phyloP scores from a whole-genome alignment of 2,113 vertebrate genomes.

The Callipepla californica region DNA sequence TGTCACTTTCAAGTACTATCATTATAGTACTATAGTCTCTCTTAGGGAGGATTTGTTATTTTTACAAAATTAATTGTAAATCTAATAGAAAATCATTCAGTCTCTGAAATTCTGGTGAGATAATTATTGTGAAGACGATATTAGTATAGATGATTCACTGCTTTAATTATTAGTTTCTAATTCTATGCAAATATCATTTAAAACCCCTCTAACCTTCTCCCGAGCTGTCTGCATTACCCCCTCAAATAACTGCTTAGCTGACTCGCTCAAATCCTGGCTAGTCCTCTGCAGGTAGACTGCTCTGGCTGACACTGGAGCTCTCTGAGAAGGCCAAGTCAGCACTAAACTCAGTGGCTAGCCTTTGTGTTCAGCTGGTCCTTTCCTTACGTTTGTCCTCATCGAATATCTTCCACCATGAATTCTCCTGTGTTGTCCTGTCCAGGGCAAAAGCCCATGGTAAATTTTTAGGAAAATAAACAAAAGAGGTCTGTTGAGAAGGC shows the following conservation, averaged over 20 bases:
- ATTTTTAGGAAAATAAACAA: not conserved
- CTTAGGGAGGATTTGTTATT: constrained; percentile 70
- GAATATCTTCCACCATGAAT: not conserved
- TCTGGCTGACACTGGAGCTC: not conserved
- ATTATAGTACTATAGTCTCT: constrained; percentile 22
- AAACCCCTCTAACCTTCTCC: constrained; percentile 20
- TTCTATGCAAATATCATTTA: constrained; percentile 50
- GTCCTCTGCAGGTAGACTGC: not conserved
- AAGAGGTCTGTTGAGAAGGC: not conserved
- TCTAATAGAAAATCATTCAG: constrained; percentile 72
- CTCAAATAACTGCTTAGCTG: not conserved
- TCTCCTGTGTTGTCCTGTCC: not conserved
- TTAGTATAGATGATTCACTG: constrained; percentile 56
- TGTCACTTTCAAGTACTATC: constrained; percentile 47
- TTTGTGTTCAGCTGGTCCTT: not conserved
- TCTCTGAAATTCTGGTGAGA: constrained; percentile 70
- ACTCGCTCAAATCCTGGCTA: not conserved
- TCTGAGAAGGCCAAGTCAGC: not conserved
- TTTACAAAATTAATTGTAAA: constrained; percentile 73
- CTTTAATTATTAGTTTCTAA: constrained; percentile 71
- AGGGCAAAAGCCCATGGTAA: not conserved
- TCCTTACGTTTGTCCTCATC: not conserved
- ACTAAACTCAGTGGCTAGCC: not conserved
- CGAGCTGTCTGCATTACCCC: not conserved
- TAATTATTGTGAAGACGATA: constrained; percentile 68